Evolutionary conservation across 2,888 invertebrate genomes (phyloP).

Genomic region (Parnassius glacialis): DNA sequence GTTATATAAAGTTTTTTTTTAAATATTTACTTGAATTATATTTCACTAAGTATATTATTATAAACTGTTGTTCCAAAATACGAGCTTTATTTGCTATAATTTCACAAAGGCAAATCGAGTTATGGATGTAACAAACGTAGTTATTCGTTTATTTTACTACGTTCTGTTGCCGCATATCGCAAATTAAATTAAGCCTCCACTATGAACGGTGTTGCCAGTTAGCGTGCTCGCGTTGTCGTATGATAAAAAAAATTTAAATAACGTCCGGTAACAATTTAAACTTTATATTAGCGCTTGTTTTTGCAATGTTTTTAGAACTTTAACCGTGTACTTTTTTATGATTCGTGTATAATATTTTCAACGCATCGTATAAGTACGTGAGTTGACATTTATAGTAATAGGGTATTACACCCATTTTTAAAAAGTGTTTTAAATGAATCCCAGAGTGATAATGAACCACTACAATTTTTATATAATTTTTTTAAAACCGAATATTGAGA

Average conservation of each 20-base stretch:
- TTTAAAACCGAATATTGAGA: too few relatives aligned
- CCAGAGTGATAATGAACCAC: too few relatives aligned
- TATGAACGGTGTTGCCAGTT: slow-evolving; percentile 19
- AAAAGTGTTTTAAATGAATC: too few relatives aligned
- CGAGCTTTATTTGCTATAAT: slow-evolving; percentile 58
- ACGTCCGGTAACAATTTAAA: slow-evolving; percentile 22
- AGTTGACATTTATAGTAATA: too few relatives aligned
- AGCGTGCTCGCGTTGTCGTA: slow-evolving; percentile 1
- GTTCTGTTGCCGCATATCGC: slow-evolving; percentile 63
- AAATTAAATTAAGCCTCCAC: slow-evolving; percentile 59
- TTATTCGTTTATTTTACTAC: slow-evolving; percentile 68
- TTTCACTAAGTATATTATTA: too few relatives aligned
- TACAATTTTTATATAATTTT: too few relatives aligned
- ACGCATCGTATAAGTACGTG: too few relatives aligned
- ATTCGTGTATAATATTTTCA: too few relatives aligned
- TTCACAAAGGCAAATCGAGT: slow-evolving; percentile 73
- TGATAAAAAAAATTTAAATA: slow-evolving; percentile 6
- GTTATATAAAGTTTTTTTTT: too few relatives aligned
- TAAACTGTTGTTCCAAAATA: slow-evolving; percentile 64
- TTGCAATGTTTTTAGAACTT: slow-evolving; percentile 28
- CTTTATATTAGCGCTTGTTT: slow-evolving; percentile 15
- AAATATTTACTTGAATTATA: too few relatives aligned
- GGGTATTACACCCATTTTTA: too few relatives aligned
- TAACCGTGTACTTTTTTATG: background rate
- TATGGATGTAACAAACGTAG: slow-evolving; percentile 65